phyloP scores from a whole-genome alignment of 2,113 vertebrate genomes.

The Aegypius monachus region DNA sequence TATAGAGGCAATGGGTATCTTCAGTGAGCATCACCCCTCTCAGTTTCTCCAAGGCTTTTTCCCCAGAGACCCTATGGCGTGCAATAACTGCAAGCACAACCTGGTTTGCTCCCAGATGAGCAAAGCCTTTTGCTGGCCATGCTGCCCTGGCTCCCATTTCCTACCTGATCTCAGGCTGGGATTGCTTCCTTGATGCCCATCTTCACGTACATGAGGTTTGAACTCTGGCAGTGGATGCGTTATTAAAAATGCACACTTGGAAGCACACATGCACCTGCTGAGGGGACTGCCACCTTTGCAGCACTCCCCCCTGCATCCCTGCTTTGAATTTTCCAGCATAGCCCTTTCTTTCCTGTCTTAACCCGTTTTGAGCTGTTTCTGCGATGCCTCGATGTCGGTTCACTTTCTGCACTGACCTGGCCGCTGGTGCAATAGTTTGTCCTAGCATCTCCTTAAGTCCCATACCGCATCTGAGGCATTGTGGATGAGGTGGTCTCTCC shows the following conservation, averaged over 20 bases:
- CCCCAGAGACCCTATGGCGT: not conserved
- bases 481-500: not conserved
- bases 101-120: not conserved
- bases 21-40: not conserved
- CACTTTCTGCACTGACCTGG: not conserved
- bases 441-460: not conserved
- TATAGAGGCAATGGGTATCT: not conserved
- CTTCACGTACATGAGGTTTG: slow-evolving; percentile 18
- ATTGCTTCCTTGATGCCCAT: not conserved
- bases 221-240: not conserved
- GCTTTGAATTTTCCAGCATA: not conserved
- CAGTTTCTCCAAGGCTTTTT: not conserved
- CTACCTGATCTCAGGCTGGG: not conserved
- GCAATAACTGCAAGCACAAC: not conserved
- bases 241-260: slow-evolving; percentile 43
- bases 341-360: not conserved
- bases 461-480: accelerated
- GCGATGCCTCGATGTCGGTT: not conserved
- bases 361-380: not conserved
- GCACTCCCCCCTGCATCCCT: not conserved
- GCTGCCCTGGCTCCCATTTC: not conserved
- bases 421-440: not conserved
- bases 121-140: not conserved
- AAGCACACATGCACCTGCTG: slow-evolving; percentile 38
- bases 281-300: not conserved